Base-by-base conservation (phyloP, 1,140 invertebrate genomes). In the Caenorhabditis inopinata region DNA sequence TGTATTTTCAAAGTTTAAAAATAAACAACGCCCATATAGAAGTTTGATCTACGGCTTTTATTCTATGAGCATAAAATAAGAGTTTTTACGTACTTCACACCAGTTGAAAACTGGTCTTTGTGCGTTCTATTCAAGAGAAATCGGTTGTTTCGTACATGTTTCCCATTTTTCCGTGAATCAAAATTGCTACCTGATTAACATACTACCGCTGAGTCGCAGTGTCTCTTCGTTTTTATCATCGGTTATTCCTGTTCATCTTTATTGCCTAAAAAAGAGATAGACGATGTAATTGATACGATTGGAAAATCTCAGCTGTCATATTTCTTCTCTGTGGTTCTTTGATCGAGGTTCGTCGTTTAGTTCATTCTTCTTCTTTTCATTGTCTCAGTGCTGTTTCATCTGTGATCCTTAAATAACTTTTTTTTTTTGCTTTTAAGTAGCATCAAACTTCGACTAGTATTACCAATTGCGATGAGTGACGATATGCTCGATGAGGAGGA, bases 151-250 rank as follows among this genome's bases (percentile, higher is more conserved):
- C 38, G 38, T 32, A 16, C 2, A 58, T 23, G n/a, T 5, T 14
- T 12, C 16, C 5, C n/a, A 68, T 68, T 32, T 21, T 68, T n/a
- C n/a, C 32, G n/a, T 2, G 23, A 68, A 29, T 68, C 2, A 16
- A 68, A 68, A 35, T 18, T 21, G n/a, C 51, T 42, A 68, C 58
- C 58, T 68, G 11, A 68, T 68, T 68, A 68, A 68, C 58, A 68
- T 68, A 68, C 11, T 2, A 5, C n/a, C 29, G 12, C n/a, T n/a
- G n/a, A 21, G 23, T 68, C 27, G 35, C 5, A 7, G 5, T 42
- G 6, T 42, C 38, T 42, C 38, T 42, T 14, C 14, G 5, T 42
- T 14, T 42, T 5, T 42, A 62, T 62, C 32, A 38, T 68, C 58
- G 58, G 29, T 68, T 42, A 58, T 29, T 58, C 51, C n/a, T 32